Base-by-base conservation (phyloP, 2,113 vertebrate species). In the Phodopus roborovskii region DNA sequence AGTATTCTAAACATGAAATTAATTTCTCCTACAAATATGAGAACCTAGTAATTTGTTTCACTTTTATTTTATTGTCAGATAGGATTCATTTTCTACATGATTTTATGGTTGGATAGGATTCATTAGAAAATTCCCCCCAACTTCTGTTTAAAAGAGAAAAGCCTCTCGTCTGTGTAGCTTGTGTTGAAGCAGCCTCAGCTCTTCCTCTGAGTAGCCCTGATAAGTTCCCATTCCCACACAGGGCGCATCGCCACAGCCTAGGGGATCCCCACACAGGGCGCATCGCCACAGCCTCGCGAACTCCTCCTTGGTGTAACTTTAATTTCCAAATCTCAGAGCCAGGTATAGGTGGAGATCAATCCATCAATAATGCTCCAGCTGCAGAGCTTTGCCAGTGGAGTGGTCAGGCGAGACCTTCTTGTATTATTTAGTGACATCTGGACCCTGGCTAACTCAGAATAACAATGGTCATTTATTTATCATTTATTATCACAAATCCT, bases 1-100 rank as follows among this genome's bases (percentile, higher is more conserved):
- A 98, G 98, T 98, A 99, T 99, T 99, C 98, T 94, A 98, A 98
- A 98, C 98, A 98, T 97, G 98, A 98, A 99, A 98, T 98, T 98
- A 98, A 98, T 99, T 98, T 98, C 97, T 97, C 95, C 95, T 97
- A 95, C 0, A 66, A 98, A 98, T 98, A 98, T 92, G 97, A 96
- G 97, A 98, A 97, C 96, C 97, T 98, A 98, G 98, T 98, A 98
- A 98, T 98, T 98, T 98, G 97, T 97, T 98, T 99, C 97, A 97
- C 92, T 98, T 98, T 99, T 98, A 98, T 99, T 99, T 98, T 98
- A 99, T 98, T 98, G 98, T 98, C 98, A 98, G 98, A 98, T 98
- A 98, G 92, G 50, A 98, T 98, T 98, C 98, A 98, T 98, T 98
- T 98, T 98, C 97, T 97, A 97, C 98, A 98, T 98, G 98, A 98